phyloP scores from a whole-genome alignment of 2,797 vertebrate genomes.

The Acrocephalus scirpaceus region DNA sequence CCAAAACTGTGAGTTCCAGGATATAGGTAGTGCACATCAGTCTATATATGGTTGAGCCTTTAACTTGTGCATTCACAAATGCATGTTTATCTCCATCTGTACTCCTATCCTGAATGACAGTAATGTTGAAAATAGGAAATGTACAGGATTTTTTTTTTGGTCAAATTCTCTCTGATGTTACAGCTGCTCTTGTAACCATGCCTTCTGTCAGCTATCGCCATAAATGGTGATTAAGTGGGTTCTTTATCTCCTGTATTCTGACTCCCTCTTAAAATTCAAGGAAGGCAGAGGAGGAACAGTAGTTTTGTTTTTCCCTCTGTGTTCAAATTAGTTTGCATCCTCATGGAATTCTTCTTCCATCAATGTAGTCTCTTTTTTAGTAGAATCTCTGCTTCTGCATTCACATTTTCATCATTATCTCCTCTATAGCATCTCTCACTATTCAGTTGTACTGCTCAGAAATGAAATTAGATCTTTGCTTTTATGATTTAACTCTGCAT shows the following conservation, averaged over 20 bases:
- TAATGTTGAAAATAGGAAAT: not conserved
- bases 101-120: not conserved
- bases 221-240: not conserved
- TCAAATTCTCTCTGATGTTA: not conserved
- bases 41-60: not conserved
- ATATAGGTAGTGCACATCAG: not conserved
- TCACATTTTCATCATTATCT: not conserved
- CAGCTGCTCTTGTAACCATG: not conserved
- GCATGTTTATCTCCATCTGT: not conserved
- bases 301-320: not conserved
- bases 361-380: not conserved
- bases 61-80: not conserved
- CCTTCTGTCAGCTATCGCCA: not conserved
- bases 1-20: not conserved
- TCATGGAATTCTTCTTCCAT: not conserved
- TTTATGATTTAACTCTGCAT: not conserved
- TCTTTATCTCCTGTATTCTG: not conserved
- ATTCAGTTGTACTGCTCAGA: not conserved
- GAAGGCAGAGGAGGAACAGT: not conserved
- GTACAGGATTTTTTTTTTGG: not conserved
- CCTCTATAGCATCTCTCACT: not conserved
- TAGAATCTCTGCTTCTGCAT: not conserved
- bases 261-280: not conserved
- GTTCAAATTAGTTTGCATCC: not conserved
- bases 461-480: not conserved